Base-by-base conservation (phyloP, 2,113 vertebrate species). In the Amazona vittata region DNA sequence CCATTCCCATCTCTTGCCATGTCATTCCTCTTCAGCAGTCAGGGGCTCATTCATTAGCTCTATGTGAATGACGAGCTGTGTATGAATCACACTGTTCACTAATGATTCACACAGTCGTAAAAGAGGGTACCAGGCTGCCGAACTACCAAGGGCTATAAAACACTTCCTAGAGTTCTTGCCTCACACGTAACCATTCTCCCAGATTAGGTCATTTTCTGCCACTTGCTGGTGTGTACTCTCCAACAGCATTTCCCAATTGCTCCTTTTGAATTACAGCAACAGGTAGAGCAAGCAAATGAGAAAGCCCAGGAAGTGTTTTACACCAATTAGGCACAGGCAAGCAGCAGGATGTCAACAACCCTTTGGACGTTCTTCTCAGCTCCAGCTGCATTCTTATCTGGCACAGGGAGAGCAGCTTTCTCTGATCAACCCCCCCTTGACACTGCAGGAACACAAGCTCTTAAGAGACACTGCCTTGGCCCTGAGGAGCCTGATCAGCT, bases 1-100 rank as follows among this genome's bases (percentile, higher is more conserved):
- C 81, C 5, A 0, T 82, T 93, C 69, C 74, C 77, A 62, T 79
- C 92, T 79, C 57, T 78, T 41, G 52, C 65, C 69, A 57, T 3
- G 1, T 88, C 87, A 84, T 55, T 82, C 31, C 62, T 84, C 82
- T 62, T 65, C 86, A 75, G 62, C 68, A 86, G 71, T 9, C 91
- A 87, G 94, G 82, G 77, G 50, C 91, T 94, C 94, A 96, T 92
- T 95, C 95, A 94, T 94, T 91, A 95, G 80, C 91, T 95, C 44
- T 11, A 15, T 24, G 67, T 87, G 92, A 96, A 93, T 92, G 83
- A 96, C 57, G 90, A 95, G 65, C 80, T 87, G 89, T 67, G 77
- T 33, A 87, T 93, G 96, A 97, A 94, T 96, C 96, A 95, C 47
- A 19, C 91, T 49, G 95, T 26, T 94, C 91, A 60, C 89, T 90